Evolutionary conservation across 2,888 invertebrate species (phyloP).

Genomic region (Meiosimyza platycephala): DNA sequence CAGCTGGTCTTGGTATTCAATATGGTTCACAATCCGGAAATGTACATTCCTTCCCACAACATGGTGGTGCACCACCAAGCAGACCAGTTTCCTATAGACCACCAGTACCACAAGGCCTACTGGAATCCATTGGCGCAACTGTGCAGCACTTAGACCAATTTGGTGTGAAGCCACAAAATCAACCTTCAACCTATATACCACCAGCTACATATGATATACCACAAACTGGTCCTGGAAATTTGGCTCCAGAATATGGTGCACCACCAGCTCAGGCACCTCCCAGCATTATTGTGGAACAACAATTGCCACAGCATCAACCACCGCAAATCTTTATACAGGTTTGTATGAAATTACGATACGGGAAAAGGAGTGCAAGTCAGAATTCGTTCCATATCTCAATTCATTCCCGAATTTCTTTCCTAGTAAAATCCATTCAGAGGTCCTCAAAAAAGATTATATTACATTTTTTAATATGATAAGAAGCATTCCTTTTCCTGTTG

Average conservation of each 20-base stretch:
- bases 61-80: constrained; percentile 56
- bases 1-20: constrained; percentile 52
- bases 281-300: constrained; percentile 55
- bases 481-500: too few relatives aligned
- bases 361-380: background rate
- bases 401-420: background rate
- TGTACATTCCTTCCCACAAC: constrained; percentile 53
- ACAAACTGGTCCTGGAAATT: constrained; percentile 46
- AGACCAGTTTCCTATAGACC: constrained; percentile 79
- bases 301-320: constrained; percentile 56
- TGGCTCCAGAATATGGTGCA: constrained; percentile 49
- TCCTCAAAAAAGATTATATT: too few relatives aligned
- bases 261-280: constrained; percentile 48
- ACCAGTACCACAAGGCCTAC: constrained; percentile 77
- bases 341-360: background rate
- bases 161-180: constrained; percentile 70
- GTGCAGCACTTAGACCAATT: constrained; percentile 74
- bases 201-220: constrained; percentile 72
- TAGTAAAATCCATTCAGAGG: too few relatives aligned
- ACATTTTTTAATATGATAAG: too few relatives aligned
- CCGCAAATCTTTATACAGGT: constrained; percentile 49
- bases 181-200: constrained; percentile 72
- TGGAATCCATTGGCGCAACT: constrained; percentile 75
- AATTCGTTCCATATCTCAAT: background rate
- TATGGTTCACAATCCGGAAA: constrained; percentile 60